A percentile compares a stretch with the other conserved stretches of the same genome.
These are phyloP conservation scores for Drosophila repleta DNA, from an alignment of 1,140 invertebrate genomes.

Conservation along the genomic window DNA sequence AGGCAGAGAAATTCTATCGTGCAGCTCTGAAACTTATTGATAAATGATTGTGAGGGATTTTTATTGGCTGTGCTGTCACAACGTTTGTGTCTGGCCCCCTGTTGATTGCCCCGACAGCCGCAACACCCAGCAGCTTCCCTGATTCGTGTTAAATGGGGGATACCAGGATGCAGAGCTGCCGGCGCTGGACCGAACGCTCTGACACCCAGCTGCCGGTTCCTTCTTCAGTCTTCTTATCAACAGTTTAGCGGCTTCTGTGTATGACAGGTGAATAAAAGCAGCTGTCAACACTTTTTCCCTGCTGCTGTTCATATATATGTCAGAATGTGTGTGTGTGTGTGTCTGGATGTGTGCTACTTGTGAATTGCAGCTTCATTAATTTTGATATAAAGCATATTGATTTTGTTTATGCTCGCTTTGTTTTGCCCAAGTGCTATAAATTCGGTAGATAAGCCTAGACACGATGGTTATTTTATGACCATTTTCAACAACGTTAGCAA, in stretches of 20 bases:
- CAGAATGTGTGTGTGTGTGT: neutral
- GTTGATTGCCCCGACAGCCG: slow-evolving; percentile 21
- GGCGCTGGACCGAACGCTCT: slow-evolving; percentile 45
- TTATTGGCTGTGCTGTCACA: slow-evolving; percentile 66
- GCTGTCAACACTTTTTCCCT: slow-evolving; percentile 72
- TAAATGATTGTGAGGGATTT: slow-evolving; percentile 80
- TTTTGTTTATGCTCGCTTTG: slow-evolving; percentile 43
- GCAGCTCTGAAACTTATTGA: slow-evolving; percentile 55
- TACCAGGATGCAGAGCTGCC: slow-evolving; percentile 18
- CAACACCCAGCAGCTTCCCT: neutral
- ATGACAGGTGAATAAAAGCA: slow-evolving; percentile 80
- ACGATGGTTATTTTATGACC: neutral
- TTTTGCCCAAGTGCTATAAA: slow-evolving; percentile 16
- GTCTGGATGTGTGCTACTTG: slow-evolving; percentile 16
- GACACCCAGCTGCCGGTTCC: slow-evolving; percentile 51
- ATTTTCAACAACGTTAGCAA: neutral
- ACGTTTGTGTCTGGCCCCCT: slow-evolving; percentile 34
- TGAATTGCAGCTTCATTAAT: slow-evolving; percentile 58
- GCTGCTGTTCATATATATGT: slow-evolving; percentile 5
- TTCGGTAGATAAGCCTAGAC: neutral
- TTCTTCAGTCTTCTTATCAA: slow-evolving; percentile 65
- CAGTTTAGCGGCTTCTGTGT: slow-evolving; percentile 76
- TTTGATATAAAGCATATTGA: slow-evolving; percentile 66
- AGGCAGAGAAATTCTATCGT: slow-evolving; percentile 6
- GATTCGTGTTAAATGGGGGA: slow-evolving; percentile 17